Percentiles rank a stretch among this genome's conserved stretches.
Conservation (phyloP, 2,797 vertebrate species). For the Gymnopithys bicolor region DNA sequence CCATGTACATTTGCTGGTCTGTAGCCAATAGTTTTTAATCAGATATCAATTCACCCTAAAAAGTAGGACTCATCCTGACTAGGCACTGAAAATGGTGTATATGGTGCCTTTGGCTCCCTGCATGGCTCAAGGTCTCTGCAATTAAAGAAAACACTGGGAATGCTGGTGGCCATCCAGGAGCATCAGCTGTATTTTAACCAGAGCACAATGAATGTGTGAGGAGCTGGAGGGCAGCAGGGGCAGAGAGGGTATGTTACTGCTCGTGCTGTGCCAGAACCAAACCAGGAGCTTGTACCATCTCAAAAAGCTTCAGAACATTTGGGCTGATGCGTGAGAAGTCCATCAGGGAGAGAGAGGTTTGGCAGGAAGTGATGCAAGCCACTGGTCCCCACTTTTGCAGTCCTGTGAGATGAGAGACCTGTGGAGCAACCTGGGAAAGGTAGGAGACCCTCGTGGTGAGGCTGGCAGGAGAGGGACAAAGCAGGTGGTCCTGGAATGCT, state of each 20-base stretch:
- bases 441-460: background rate
- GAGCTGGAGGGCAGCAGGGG: background rate
- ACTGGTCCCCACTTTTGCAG: background rate
- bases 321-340: background rate
- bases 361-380: background rate
- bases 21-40: conserved; percentile 35
- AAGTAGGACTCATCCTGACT: background rate
- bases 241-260: background rate
- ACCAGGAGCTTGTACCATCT: background rate
- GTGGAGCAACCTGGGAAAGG: background rate
- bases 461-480: background rate
- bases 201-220: background rate
- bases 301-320: background rate
- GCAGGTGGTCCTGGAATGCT: background rate
- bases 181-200: background rate
- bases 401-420: background rate
- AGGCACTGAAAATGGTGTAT: conserved; percentile 3
- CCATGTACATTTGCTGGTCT: background rate
- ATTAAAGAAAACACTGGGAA: background rate
- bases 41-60: conserved; percentile 12
- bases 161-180: background rate
- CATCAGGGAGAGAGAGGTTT: background rate
- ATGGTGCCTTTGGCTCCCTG: background rate
- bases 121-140: background rate
- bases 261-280: background rate